Base-by-base conservation (phyloP, 2,888 invertebrate genomes). In the Orthonevra nobilis region DNA sequence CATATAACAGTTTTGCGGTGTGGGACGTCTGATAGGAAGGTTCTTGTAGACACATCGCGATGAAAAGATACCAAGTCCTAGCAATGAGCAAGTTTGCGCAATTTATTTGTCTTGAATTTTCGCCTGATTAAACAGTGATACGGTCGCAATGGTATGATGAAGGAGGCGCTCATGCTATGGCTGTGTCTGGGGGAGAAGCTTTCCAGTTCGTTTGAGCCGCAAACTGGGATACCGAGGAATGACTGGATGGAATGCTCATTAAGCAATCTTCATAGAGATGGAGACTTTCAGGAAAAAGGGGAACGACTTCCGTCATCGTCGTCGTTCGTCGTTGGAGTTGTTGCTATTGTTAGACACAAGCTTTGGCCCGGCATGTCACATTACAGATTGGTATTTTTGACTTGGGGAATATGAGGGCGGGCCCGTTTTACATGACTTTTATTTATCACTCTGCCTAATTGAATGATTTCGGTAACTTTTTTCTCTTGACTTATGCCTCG, bases 21-120 rank as follows among this genome's bases (percentile, higher is more conserved):
- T n/a, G n/a, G n/a, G n/a, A n/a, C n/a, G n/a, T n/a, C n/a, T n/a
- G n/a, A n/a, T n/a, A n/a, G n/a, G n/a, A n/a, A n/a, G n/a, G n/a
- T n/a, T n/a, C n/a, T n/a, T n/a, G n/a, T n/a, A n/a, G n/a, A n/a
- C n/a, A n/a, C n/a, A n/a, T n/a, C n/a, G n/a, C n/a, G n/a, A n/a
- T n/a, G n/a, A n/a, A n/a, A n/a, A n/a, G n/a, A n/a, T 17, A 34
- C 14, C 56, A 20, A 56, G 17, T 56, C 56, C 38, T 50, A 34
- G 64, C 63, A 70, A 77, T 60, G 66, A 61, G 48, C 60, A 72
- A 79, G 72, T 72, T 79, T 72, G 72, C 66, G 66, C 66, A 61
- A 79, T 79, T 79, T 79, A 79, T 79, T 79, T 79, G 79, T 72
- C 72, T 61, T 66, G 61, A 52, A 63, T 54, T 72, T 68, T 60